Conservation (phyloP, 1,140 invertebrate species). For the Magallana gigas region DNA sequence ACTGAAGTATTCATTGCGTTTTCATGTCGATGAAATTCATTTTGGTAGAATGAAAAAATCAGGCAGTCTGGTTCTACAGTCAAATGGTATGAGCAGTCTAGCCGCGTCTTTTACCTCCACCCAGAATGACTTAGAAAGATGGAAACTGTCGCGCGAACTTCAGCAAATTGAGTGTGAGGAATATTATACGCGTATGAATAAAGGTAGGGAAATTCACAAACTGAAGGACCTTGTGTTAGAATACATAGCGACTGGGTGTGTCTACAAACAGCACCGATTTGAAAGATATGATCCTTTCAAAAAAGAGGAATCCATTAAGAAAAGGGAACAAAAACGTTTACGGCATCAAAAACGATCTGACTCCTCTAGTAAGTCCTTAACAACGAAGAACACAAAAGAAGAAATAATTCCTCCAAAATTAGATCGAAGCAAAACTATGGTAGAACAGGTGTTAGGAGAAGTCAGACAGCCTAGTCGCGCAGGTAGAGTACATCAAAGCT, state of each 20-base stretch:
- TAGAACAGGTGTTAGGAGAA: neutral
- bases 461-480: neutral
- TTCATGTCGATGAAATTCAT: too few species aligned
- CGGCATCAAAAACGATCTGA: neutral
- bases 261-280: conserved; percentile 43
- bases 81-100: conserved; percentile 27
- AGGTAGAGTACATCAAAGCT: conserved; percentile 1
- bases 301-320: neutral
- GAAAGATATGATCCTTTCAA: conserved; percentile 42
- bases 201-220: conserved; percentile 26
- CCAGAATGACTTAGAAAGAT: conserved; percentile 11
- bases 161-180: conserved; percentile 33
- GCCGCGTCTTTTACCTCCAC: conserved; percentile 25
- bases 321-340: neutral
- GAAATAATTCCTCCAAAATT: neutral
- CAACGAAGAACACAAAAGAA: neutral
- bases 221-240: conserved; percentile 26
- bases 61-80: neutral
- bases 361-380: neutral
- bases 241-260: conserved; percentile 22
- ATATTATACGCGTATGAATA: neutral
- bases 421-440: conserved; percentile 11
- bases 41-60: conserved; percentile 3
- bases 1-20: too few species aligned
- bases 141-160: conserved; percentile 21